Evolutionary conservation across 64 coral and sea anemone species (phyloP), one percentile per base, ranked within the genome.

Genomic region (Cladopsammia gracilis): DNA sequence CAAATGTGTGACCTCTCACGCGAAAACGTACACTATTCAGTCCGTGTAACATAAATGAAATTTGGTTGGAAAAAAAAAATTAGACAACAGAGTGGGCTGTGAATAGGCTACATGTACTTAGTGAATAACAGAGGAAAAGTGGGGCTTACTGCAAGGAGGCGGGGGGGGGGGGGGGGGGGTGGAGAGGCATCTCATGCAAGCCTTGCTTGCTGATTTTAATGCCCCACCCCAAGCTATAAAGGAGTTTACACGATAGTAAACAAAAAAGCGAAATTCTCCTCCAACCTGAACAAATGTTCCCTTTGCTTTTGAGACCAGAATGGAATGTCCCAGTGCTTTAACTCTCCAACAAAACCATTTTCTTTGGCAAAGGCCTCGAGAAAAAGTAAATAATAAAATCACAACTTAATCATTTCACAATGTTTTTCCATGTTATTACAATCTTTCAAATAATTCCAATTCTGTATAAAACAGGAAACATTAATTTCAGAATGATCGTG

Each of bases 301-400:
- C 82, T 76, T 15, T 91, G 92, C 79, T 94, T 97, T 67, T 97
- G 92, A 19, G 95, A 87, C 95, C 95, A 97, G 20, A 91, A 97
- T 19, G 95, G 50, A 20, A 97, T 68, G 73, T 97, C 95, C 95
- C 95, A 97, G 54, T 94, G 69, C 16, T 97, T 87, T 15, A 97
- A 47, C 7, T 94, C 75, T 64, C 52, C 88, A 48, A 16, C 13
- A 83, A 97, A 97, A 60, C 92, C 95, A 71, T 90, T 97, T 50
- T 94, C 78, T 60, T 65, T 25, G 19, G 95, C 92, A 88, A 97
- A 97, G 10, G 43, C 62, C 95, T 97, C 22, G 70, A 62, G 23
- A 89, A 87, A 92, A 8, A 58, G 58, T 25, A 62, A 16, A 62
- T 4, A 54, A 23, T 5, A 52, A 7, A 18, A 4, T 8, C 10